phyloP scores from a whole-genome alignment of 92 coral and sea anemone genomes.

The Palythoa heliodiscus region DNA sequence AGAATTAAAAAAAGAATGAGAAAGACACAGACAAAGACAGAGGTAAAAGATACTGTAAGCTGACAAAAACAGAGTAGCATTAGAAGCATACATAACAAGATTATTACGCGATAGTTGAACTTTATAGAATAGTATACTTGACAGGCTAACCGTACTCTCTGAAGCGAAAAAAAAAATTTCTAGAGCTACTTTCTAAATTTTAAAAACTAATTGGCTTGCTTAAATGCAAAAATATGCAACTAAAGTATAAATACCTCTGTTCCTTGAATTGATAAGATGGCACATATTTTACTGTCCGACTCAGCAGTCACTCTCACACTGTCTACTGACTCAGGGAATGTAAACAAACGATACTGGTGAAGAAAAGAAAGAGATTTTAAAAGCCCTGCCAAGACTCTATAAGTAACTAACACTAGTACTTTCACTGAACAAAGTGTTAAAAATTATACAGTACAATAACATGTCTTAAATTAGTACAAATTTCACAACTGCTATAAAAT shows the following conservation, averaged over 20 bases:
- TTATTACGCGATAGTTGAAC: too few relatives aligned
- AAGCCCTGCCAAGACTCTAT: not conserved
- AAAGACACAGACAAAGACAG: not conserved
- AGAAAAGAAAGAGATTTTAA: constrained; percentile 26
- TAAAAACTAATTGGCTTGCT: too few relatives aligned
- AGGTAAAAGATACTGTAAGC: too few relatives aligned
- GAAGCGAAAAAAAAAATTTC: too few relatives aligned
- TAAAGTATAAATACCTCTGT: constrained; percentile 43
- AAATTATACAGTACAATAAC: too few relatives aligned
- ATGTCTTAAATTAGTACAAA: not conserved
- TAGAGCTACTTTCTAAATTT: too few relatives aligned
- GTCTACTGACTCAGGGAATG: constrained; percentile 65
- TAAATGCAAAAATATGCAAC: too few relatives aligned
- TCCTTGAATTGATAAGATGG: constrained; percentile 88
- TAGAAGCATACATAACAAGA: not conserved
- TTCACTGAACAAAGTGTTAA: not conserved
- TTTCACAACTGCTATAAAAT: too few relatives aligned
- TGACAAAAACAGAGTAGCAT: not conserved
- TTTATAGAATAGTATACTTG: too few relatives aligned
- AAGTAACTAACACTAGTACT: not conserved
- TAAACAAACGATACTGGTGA: constrained; percentile 65
- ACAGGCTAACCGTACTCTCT: too few relatives aligned
- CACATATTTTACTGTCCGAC: constrained; percentile 65
- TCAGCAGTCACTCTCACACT: constrained; percentile 78
- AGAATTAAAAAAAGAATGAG: not conserved